Percentiles rank a stretch among this genome's conserved stretches.
These are phyloP conservation scores for Synergus itoensis DNA, from an alignment of 2,888 invertebrate species.

Conservation along the genomic window DNA sequence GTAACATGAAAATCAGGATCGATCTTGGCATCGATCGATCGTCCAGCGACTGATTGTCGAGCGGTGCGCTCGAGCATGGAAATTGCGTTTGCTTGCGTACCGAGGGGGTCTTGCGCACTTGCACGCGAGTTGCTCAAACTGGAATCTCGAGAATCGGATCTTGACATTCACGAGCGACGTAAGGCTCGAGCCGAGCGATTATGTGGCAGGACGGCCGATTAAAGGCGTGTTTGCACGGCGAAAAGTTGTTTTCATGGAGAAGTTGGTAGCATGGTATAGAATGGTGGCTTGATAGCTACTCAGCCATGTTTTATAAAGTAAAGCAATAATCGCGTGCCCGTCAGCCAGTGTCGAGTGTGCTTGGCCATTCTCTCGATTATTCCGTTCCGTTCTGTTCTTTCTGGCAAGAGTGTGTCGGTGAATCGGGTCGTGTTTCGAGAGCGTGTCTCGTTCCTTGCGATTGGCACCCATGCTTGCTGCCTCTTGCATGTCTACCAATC, in stretches of 20 bases:
- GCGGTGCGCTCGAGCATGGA: slow-evolving; percentile 17
- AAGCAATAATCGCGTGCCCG: slow-evolving; percentile 55
- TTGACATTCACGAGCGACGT: slow-evolving; percentile 60
- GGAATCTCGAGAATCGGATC: slow-evolving; percentile 60
- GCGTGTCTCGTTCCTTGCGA: slow-evolving; percentile 48
- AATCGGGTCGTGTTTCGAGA: slow-evolving; percentile 51
- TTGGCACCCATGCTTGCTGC: slow-evolving; percentile 45
- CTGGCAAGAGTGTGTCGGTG: slow-evolving; percentile 41
- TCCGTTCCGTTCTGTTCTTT: slow-evolving; percentile 44
- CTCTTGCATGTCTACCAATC: slow-evolving; percentile 2
- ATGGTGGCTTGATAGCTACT: slow-evolving; percentile 46
- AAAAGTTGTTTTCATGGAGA: slow-evolving; percentile 47
- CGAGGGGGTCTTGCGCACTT: slow-evolving; percentile 33
- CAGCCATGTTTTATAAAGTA: slow-evolving; percentile 49
- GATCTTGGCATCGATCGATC: slow-evolving; percentile 37
- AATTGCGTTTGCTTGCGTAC: slow-evolving; percentile 19
- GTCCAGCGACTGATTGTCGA: slow-evolving; percentile 37
- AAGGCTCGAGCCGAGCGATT: slow-evolving; percentile 54
- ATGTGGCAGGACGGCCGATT: slow-evolving; percentile 49
- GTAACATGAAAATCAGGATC: slow-evolving; percentile 31
- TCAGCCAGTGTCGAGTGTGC: slow-evolving; percentile 32
- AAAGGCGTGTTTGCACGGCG: slow-evolving; percentile 48
- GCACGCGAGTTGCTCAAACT: slow-evolving; percentile 43
- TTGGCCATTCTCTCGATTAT: slow-evolving; percentile 43
- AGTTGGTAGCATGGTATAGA: slow-evolving; percentile 1